Conservation (phyloP, 2,113 vertebrate species). For the Coracopsis vasa region DNA sequence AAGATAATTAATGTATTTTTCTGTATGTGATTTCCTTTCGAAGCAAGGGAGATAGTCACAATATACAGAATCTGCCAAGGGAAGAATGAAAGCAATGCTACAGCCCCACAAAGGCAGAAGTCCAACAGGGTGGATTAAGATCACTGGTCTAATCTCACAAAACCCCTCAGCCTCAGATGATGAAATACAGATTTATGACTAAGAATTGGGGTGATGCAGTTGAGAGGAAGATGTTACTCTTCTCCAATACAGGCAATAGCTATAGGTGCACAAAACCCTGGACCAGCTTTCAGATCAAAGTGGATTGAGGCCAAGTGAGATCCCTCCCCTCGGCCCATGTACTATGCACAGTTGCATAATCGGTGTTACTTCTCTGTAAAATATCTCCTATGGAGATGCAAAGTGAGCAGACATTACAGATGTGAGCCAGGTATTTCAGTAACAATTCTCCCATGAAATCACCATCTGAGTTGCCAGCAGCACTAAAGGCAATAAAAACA, state of each 20-base stretch:
- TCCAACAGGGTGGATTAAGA: background rate
- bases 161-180: background rate
- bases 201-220: background rate
- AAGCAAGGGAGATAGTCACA: background rate
- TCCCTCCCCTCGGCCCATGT: background rate
- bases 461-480: background rate
- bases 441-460: background rate
- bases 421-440: background rate
- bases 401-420: background rate
- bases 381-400: rapidly evolving
- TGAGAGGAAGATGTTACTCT: background rate
- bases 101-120: background rate
- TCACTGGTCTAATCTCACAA: background rate
- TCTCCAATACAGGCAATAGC: background rate
- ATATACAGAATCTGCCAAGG: background rate
- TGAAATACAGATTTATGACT: background rate
- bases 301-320: background rate
- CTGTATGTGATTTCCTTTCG: background rate
- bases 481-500: background rate
- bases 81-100: background rate
- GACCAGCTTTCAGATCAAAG: background rate
- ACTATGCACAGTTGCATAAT: background rate
- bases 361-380: background rate
- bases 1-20: background rate
- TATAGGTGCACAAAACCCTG: background rate